Conservation (phyloP, 1,140 invertebrate species). For the Macrotrachela quadricornifera region DNA sequence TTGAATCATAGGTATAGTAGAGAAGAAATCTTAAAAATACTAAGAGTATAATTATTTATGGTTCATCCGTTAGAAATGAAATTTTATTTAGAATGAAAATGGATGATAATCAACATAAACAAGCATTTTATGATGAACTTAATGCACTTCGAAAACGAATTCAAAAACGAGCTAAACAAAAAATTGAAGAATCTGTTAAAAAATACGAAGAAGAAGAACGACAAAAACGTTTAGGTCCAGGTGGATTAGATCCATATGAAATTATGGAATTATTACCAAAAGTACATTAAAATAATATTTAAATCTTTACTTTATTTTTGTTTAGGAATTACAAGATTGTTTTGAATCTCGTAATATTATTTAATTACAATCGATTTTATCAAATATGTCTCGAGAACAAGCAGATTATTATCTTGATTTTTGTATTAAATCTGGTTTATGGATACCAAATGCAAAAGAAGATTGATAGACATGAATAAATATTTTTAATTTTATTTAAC, state of each 20-base stretch:
- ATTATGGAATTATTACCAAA: conserved; percentile 80
- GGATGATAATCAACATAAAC: conserved; percentile 68
- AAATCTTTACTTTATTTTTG: too few relatives aligned
- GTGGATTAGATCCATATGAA: conserved; percentile 85
- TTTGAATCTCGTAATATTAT: conserved; percentile 64
- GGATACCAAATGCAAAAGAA: conserved; percentile 85
- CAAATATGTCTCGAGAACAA: conserved; percentile 65
- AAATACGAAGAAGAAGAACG: conserved; percentile 57
- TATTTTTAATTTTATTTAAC: too few relatives aligned
- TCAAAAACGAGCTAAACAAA: conserved; percentile 58
- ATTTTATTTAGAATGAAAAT: conserved; percentile 80
- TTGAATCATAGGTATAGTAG: too few relatives aligned
- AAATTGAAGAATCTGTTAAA: conserved; percentile 56
- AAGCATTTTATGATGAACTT: conserved; percentile 82
- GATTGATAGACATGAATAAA: too few relatives aligned
- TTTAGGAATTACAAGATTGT: conserved; percentile 38
- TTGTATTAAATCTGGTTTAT: conserved; percentile 88
- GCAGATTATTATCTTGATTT: conserved; percentile 83
- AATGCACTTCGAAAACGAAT: conserved; percentile 69
- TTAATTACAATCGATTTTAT: conserved; percentile 62
- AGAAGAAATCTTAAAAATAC: too few relatives aligned
- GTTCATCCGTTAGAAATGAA: too few relatives aligned
- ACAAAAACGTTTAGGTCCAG: conserved; percentile 67
- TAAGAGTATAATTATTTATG: too few relatives aligned
- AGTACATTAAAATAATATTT: too few relatives aligned